Base-by-base conservation (phyloP, 2,888 invertebrate species). In the Chymomyza procnemis region DNA sequence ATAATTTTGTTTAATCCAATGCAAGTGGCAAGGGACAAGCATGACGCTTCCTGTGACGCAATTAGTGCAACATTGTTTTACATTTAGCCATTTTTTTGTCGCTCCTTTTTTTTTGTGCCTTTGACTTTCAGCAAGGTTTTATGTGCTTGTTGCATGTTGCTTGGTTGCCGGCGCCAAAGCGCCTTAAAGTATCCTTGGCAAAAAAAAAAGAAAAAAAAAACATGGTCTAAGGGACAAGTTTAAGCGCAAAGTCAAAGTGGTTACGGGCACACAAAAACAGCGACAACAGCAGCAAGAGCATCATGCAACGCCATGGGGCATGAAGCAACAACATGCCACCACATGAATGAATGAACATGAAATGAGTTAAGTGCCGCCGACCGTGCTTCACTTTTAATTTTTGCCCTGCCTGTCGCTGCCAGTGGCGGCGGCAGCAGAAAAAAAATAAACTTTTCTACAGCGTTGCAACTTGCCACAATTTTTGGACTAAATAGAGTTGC, bases 41-140 rank as follows among this genome's bases (percentile, higher is more conserved):
- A 59, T 70, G 82, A 66, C 75, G 75, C 78, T 88, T 88, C 89
- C 84, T 88, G 76, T 79, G 77, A 73, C 80, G 85, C 88, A 88
- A 88, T 88, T 88, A 88, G 88, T 87, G 88, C 82, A 80, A 87
- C 87, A 88, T 88, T 88, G 88, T 88, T 88, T 76, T 64, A 75
- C 66, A 76, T 80, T 70, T 71, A 58, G 59, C 19, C n/a, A 18
- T 18, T 55, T 18, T n/a, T 60, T 19, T 60, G 14, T 48, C 19
- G 12, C 3, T 22, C 0, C 22, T 5, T 18, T 21, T 19, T 64
- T 66, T 22, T 48, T 67, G 41, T 56, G 65, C 65, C 65, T 68
- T 69, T 68, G 66, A 65, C 71, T 67, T 63, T 56, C 22, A 61
- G 62, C 60, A 58, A 22, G 70, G 61, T 60, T 69, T 74, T 70